Percentiles rank a stretch among this genome's conserved stretches.
Conservation (phyloP, 2,888 invertebrate species). For the Cepaea hortensis region DNA sequence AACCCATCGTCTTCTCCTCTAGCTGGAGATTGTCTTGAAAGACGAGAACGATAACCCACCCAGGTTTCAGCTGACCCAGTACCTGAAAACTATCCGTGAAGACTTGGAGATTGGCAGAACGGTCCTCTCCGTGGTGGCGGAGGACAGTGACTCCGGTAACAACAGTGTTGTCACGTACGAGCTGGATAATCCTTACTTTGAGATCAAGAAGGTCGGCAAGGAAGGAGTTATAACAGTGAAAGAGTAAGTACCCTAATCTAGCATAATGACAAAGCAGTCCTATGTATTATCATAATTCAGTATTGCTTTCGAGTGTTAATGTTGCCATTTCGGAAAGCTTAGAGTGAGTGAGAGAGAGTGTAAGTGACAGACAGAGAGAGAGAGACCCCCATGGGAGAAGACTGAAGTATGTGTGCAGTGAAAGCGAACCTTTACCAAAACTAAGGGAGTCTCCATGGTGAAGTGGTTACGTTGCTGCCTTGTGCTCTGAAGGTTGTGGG, state of each 20-base stretch:
- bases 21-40: constrained; percentile 87
- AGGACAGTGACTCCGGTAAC: constrained; percentile 94
- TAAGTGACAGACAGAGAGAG: too few species aligned
- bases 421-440: too few species aligned
- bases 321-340: too few species aligned
- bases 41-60: constrained; percentile 98
- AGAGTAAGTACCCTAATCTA: constrained; percentile 56
- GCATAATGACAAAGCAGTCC: too few species aligned
- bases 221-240: constrained; percentile 68
- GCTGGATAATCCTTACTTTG: constrained; percentile 68
- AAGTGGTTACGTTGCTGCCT: too few species aligned
- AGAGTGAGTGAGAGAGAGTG: too few species aligned
- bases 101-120: constrained; percentile 61
- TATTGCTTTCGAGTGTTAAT: too few species aligned
- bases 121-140: constrained; percentile 93
- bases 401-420: too few species aligned
- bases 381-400: too few species aligned
- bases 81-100: constrained; percentile 61
- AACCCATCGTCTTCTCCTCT: not conserved
- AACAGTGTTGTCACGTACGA: constrained; percentile 79
- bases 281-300: too few species aligned
- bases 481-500: too few species aligned
- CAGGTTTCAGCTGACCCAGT: constrained; percentile 64
- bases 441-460: too few species aligned
- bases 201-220: constrained; percentile 63